These are phyloP conservation scores for Tapirus terrestris DNA, from an alignment of 2,113 vertebrate species.

Conservation along the genomic window DNA sequence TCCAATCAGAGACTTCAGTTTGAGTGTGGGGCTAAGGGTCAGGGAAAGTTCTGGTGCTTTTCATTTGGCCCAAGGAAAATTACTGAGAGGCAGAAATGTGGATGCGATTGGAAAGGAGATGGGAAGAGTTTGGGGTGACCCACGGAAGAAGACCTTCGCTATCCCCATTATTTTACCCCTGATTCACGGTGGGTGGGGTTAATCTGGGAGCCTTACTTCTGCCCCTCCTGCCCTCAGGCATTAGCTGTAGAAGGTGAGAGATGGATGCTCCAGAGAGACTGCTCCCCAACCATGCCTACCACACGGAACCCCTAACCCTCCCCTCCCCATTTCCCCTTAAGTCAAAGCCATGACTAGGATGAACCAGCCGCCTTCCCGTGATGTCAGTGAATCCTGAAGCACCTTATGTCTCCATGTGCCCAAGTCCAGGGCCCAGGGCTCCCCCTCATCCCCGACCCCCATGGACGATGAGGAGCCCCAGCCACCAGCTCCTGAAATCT, in stretches of 20 bases:
- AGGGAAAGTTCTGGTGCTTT: slow-evolving; percentile 69
- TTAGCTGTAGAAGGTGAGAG: background rate
- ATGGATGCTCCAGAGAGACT: background rate
- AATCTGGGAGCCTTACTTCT: background rate
- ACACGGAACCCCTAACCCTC: background rate
- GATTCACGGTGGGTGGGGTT: background rate
- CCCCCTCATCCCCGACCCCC: background rate
- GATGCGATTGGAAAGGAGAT: background rate
- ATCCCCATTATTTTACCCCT: background rate
- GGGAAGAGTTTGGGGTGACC: background rate
- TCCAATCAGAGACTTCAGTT: background rate
- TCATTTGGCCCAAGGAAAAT: slow-evolving; percentile 34
- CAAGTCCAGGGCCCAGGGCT: background rate
- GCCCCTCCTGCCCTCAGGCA: background rate
- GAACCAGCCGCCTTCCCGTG: slow-evolving; percentile 45
- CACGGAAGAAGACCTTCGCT: background rate
- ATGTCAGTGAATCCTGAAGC: background rate
- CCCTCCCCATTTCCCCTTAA: background rate
- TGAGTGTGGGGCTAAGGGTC: background rate
- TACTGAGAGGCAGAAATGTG: slow-evolving; percentile 2
- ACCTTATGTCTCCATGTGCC: background rate
- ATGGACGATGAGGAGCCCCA: background rate
- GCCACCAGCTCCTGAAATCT: background rate
- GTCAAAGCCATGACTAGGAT: slow-evolving; percentile 69
- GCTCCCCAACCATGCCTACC: background rate